A percentile compares a stretch with the other conserved stretches of the same genome.
Evolutionary conservation across 2,888 invertebrate genomes (phyloP).

Genomic region (Drosophila nigricruria): DNA sequence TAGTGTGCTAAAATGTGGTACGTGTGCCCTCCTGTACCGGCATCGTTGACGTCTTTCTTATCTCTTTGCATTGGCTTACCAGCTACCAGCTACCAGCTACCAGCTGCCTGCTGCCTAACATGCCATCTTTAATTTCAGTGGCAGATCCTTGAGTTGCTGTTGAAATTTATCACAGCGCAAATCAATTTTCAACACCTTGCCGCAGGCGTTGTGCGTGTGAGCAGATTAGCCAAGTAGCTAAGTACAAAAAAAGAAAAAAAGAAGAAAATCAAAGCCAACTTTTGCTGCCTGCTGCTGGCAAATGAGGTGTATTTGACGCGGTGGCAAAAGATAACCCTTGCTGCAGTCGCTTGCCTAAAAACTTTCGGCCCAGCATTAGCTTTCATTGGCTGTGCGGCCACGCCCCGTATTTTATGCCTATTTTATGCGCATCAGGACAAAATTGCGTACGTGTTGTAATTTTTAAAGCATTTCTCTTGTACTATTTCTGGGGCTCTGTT

Average conservation of each 20-base stretch:
- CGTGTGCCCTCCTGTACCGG: conserved; percentile 35
- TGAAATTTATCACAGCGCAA: conserved; percentile 63
- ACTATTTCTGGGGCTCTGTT: conserved; percentile 48
- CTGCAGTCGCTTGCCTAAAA: conserved; percentile 5
- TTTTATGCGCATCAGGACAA: conserved; percentile 70
- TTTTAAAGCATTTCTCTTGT: conserved; percentile 73
- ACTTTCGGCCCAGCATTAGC: conserved; percentile 36
- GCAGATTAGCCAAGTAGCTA: conserved; percentile 30
- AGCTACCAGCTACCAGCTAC: conserved; percentile 1
- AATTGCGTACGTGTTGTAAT: conserved; percentile 75
- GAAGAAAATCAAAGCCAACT: conserved; percentile 33
- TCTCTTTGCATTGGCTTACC: conserved; percentile 27
- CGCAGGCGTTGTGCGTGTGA: conserved; percentile 38
- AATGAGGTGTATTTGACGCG: conserved; percentile 36
- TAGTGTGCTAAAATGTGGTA: conserved; percentile 73
- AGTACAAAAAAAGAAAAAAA: neutral
- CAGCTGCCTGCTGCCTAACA: conserved; percentile 6
- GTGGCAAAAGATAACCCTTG: conserved; percentile 33
- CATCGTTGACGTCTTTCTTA: conserved; percentile 20
- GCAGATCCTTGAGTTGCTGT: conserved; percentile 41
- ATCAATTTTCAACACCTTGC: conserved; percentile 67
- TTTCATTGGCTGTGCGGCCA: conserved; percentile 44
- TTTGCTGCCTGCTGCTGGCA: conserved; percentile 20
- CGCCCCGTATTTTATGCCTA: conserved; percentile 56
- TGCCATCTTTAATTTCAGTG: conserved; percentile 61